These are phyloP conservation scores for Hiodon tergisus DNA, from an alignment of 2,113 vertebrate species.

Conservation along the genomic window DNA sequence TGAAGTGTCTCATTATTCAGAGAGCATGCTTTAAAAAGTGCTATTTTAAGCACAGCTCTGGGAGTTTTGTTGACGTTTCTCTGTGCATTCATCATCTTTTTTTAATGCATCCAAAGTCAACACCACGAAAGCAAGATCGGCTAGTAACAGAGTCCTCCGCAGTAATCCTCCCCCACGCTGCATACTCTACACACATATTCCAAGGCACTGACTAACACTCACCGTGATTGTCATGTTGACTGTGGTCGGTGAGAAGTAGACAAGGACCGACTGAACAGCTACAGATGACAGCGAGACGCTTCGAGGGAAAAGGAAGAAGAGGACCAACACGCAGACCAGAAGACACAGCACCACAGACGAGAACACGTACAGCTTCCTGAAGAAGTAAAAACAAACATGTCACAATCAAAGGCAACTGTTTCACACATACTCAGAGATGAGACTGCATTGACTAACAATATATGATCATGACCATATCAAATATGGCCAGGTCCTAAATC, in stretches of 20 bases:
- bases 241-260: conserved; percentile 57
- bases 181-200: too few species aligned
- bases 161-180: too few species aligned
- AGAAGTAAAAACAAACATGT: conserved; percentile 1
- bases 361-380: conserved; percentile 85
- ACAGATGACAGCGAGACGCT: conserved; percentile 76
- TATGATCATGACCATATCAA: too few species aligned
- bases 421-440: not conserved
- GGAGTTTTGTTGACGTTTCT: too few species aligned
- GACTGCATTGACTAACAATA: not conserved
- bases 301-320: conserved; percentile 95
- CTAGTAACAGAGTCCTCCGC: too few species aligned
- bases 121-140: too few species aligned
- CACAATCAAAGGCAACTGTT: not conserved
- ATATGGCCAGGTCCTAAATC: too few species aligned
- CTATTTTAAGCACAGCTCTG: too few species aligned
- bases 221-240: conserved; percentile 57
- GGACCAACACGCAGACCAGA: conserved; percentile 73
- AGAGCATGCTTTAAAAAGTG: too few species aligned
- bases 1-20: too few species aligned
- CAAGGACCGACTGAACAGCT: conserved; percentile 78
- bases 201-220: conserved; percentile 23
- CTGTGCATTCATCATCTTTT: too few species aligned
- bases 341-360: conserved; percentile 77
- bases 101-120: too few species aligned